These are phyloP conservation scores for Drosophila oshimai DNA, from an alignment of 1,140 invertebrate species.

Conservation along the genomic window DNA sequence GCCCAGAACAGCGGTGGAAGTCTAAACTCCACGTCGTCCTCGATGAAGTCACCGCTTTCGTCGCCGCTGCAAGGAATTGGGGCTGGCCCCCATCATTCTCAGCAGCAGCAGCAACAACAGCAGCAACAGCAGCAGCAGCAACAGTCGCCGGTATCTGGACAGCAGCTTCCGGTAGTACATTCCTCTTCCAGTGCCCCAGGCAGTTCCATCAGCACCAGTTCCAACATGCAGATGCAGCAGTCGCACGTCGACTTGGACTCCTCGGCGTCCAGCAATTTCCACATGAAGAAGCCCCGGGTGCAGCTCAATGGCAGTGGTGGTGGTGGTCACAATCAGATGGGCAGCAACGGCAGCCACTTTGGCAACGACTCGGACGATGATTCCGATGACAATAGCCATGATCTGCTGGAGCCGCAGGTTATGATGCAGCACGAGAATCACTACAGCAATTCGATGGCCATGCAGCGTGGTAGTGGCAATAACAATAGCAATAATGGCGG, in stretches of 20 bases:
- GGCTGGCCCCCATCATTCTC: constrained; percentile 27
- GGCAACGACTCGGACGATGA: constrained; percentile 71
- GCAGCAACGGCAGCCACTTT: constrained; percentile 55
- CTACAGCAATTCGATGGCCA: constrained; percentile 41
- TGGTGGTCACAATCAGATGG: constrained; percentile 40
- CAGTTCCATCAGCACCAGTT: constrained; percentile 12
- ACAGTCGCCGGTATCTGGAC: constrained; percentile 14
- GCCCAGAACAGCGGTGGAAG: constrained; percentile 50
- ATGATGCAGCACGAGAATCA: constrained; percentile 62
- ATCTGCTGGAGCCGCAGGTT: constrained; percentile 53
- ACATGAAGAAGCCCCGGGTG: constrained; percentile 69
- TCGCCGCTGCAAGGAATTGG: constrained; percentile 59
- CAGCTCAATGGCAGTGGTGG: constrained; percentile 56
- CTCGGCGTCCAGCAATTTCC: constrained; percentile 57
- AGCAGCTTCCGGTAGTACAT: constrained; percentile 53
- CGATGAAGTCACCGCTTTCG: constrained; percentile 77
- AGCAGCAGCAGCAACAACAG: constrained; percentile 44
- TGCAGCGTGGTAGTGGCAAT: constrained; percentile 49
- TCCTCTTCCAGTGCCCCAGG: constrained; percentile 54
- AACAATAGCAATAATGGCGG: constrained; percentile 26
- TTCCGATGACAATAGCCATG: constrained; percentile 70
- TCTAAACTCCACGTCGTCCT: constrained; percentile 76
- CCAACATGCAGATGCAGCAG: constrained; percentile 44
- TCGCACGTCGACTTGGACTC: constrained; percentile 60
- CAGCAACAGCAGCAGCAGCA: constrained; percentile 40